A percentile compares a stretch with the other conserved stretches of the same genome.
These are phyloP conservation scores for Serinus canaria DNA, from an alignment of 2,113 vertebrate species.

Conservation along the genomic window DNA sequence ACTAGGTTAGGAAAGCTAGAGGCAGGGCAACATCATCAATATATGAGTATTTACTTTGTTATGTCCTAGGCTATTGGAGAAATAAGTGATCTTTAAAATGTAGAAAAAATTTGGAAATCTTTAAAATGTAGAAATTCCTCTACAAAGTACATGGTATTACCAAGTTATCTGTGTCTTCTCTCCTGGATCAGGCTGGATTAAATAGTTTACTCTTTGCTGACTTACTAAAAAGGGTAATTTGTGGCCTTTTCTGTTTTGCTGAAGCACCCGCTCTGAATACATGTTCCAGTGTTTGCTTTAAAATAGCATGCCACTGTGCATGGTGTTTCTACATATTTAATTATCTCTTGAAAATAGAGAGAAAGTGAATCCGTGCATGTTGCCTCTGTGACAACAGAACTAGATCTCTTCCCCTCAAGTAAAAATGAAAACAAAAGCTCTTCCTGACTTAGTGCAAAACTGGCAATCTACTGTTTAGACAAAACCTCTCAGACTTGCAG, in stretches of 20 bases:
- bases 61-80: not conserved
- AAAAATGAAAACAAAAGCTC: not conserved
- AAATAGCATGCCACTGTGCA: not conserved
- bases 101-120: not conserved
- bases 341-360: not conserved
- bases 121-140: not conserved
- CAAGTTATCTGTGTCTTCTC: not conserved
- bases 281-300: not conserved
- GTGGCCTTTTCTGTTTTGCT: not conserved
- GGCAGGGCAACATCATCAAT: not conserved
- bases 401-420: not conserved
- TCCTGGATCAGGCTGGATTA: not conserved
- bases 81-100: not conserved
- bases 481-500: not conserved
- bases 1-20: not conserved
- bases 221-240: not conserved
- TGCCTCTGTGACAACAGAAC: not conserved
- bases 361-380: not conserved
- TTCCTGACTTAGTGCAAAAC: not conserved
- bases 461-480: not conserved
- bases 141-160: not conserved
- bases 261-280: not conserved
- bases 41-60: not conserved
- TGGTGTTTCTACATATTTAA: not conserved
- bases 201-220: not conserved